These are phyloP conservation scores for Palythoa grandis DNA, from an alignment of 92 coral and sea anemone genomes.

Conservation along the genomic window DNA sequence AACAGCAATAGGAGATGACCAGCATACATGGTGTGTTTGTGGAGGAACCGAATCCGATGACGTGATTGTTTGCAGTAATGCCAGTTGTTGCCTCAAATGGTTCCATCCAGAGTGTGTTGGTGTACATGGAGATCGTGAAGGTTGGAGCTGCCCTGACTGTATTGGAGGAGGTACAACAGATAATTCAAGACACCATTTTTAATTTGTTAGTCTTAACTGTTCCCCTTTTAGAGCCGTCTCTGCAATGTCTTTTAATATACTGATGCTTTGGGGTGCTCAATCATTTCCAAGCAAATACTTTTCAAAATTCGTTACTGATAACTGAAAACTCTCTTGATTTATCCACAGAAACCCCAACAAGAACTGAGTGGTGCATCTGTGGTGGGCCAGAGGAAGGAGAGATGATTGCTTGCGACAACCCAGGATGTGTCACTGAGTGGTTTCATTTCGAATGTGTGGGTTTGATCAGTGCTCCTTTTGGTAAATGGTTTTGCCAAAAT, in stretches of 20 bases:
- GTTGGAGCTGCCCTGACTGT: slow-evolving; percentile 43
- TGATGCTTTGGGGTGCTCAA: slow-evolving; percentile 31
- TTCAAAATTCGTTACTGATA: slow-evolving; percentile 25
- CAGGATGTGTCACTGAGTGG: slow-evolving; percentile 20
- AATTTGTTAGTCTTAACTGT: slow-evolving; percentile 28
- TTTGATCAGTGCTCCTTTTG: slow-evolving; percentile 20
- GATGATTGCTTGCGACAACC: slow-evolving; percentile 31
- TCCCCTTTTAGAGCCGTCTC: slow-evolving; percentile 34
- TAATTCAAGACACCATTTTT: slow-evolving; percentile 29
- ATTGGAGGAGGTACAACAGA: slow-evolving; percentile 32
- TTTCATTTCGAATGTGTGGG: slow-evolving; percentile 20
- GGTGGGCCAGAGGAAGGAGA: slow-evolving; percentile 39
- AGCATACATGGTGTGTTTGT: slow-evolving; percentile 38
- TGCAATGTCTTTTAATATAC: slow-evolving; percentile 39
- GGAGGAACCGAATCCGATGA: slow-evolving; percentile 38
- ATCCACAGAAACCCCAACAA: slow-evolving; percentile 16
- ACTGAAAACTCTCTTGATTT: slow-evolving; percentile 12
- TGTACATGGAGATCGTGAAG: slow-evolving; percentile 17
- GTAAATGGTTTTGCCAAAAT: slow-evolving; percentile 30
- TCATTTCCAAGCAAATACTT: slow-evolving; percentile 25
- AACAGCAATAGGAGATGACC: slow-evolving; percentile 19
- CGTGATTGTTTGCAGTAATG: slow-evolving; percentile 22
- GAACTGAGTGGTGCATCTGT: slow-evolving; percentile 38
- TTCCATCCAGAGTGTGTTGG: slow-evolving; percentile 38
- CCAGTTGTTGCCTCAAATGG: slow-evolving; percentile 17